Percentiles rank a stretch among this genome's conserved stretches.
Conservation (phyloP, 2,888 invertebrate genomes). For the Tinea trinotella region DNA sequence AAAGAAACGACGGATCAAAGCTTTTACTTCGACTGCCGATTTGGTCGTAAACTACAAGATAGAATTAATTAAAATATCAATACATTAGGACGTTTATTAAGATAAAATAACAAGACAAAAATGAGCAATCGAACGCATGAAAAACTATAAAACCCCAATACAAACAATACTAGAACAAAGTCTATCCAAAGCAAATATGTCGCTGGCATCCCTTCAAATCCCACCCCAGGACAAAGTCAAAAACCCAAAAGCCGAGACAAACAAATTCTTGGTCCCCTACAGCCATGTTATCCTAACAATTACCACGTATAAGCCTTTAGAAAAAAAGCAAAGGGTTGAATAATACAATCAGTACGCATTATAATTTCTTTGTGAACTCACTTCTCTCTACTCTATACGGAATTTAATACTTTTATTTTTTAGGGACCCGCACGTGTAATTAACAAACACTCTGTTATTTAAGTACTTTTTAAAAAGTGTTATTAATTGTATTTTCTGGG, state of each 20-base stretch:
- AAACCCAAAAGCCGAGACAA: conserved; percentile 16
- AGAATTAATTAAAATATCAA: no score
- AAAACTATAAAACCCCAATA: not conserved
- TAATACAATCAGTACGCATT: conserved; percentile 27
- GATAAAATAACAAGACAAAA: not conserved
- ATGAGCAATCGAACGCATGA: not conserved
- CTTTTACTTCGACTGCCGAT: no score
- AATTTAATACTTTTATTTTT: conserved; percentile 20
- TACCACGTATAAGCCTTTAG: conserved; percentile 29
- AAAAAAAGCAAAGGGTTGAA: conserved; percentile 28
- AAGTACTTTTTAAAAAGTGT: no score
- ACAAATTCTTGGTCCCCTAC: conserved; percentile 26
- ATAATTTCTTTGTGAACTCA: conserved; percentile 27
- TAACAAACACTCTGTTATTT: no score
- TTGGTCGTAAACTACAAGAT: no score
- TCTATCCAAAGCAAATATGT: not conserved
- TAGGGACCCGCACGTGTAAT: not conserved
- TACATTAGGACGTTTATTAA: no score
- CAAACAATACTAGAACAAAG: not conserved
- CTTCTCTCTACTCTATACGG: conserved; percentile 17
- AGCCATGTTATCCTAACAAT: conserved; percentile 31
- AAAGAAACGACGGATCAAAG: no score
- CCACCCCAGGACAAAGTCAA: conserved; percentile 1
- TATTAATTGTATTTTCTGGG: no score
- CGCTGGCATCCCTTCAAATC: not conserved